Conservation (phyloP, 2,888 invertebrate species). For the Brachynemurus nebulosus region DNA sequence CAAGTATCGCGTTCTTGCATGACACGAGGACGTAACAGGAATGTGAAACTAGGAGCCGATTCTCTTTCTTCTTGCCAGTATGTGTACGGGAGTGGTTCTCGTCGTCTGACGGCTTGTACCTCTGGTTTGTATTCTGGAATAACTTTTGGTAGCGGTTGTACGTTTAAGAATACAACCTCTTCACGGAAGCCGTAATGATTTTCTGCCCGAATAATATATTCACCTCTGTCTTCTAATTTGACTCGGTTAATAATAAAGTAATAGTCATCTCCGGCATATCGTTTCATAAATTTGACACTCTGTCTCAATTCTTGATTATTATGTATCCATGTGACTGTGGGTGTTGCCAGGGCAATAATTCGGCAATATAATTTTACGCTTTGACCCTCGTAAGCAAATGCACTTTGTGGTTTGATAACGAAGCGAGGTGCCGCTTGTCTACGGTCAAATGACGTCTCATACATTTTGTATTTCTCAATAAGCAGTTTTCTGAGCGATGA, state of each 20-base stretch:
- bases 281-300: conserved; percentile 98
- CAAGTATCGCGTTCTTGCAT: conserved; percentile 94
- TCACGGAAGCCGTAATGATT: conserved; percentile 93
- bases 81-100: conserved; percentile 71
- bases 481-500: conserved; percentile 90
- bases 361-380: conserved; percentile 95
- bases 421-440: conserved; percentile 97
- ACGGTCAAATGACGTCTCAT: conserved; percentile 92
- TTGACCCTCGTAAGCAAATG: conserved; percentile 94
- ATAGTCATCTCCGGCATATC: conserved; percentile 91
- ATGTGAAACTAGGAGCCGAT: conserved; percentile 91
- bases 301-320: conserved; percentile 88
- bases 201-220: conserved; percentile 92
- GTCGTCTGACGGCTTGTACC: conserved; percentile 54
- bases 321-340: conserved; percentile 91
- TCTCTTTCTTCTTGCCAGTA: conserved; percentile 90
- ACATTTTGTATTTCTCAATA: conserved; percentile 92
- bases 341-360: conserved; percentile 86
- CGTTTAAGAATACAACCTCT: conserved; percentile 92
- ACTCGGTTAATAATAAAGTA: conserved; percentile 95
- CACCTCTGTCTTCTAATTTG: conserved; percentile 89
- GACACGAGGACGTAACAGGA: conserved; percentile 94
- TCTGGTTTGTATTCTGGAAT: conserved; percentile 53
- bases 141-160: conserved; percentile 72
- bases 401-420: conserved; percentile 90